Base-by-base conservation (phyloP, 2,888 invertebrate species). In the Philaethria dido region DNA sequence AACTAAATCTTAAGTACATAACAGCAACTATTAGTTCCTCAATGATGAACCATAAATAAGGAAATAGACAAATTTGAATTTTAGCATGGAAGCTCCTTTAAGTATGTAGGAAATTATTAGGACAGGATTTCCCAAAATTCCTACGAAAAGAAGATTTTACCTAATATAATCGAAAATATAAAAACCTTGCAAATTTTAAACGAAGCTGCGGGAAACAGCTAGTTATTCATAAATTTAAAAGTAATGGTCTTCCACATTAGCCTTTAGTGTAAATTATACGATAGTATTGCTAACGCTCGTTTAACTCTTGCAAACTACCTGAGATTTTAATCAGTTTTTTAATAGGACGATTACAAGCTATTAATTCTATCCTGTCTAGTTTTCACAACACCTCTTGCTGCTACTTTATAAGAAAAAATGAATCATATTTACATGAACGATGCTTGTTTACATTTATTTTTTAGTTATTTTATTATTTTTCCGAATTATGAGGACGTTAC, bases 281-380 rank as follows among this genome's bases (percentile, higher is more conserved):
- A 20, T 33, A 55, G 13, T 11, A 55, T 14, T 16, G 6, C 36
- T 18, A 20, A 39, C 11, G 4, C 20, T 16, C 36, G 55, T 33
- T 55, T 39, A 62, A 22, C 22, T 22, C 42, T 50, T 16, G 20
- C 9, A 36, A 39, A 62, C 42, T 62, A 42, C 47, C 22, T 47
- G 20, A 36, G 55, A 62, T 62, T 52, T 42, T 42, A 25, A 62
- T 62, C 62, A 6, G 18, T 22, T n/a, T 20, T 42, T 50, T 52
- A 33, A 55, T 14, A 33, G 13, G 16, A 55, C 13, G 20, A 54
- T 39, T 39, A 36, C 16, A 55, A 2, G 20, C 55, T 14, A 55
- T 55, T 55, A 13, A 18, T 20, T 13, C 8, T 36, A 36, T 55
- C 36, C 36, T 55, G 36, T 33, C 18, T 18, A 1, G 16, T 14